Evolutionary conservation across 92 coral and sea anemone genomes (phyloP), one percentile per base, ranked within the genome.

Genomic region (Phenganax stokvisi): DNA sequence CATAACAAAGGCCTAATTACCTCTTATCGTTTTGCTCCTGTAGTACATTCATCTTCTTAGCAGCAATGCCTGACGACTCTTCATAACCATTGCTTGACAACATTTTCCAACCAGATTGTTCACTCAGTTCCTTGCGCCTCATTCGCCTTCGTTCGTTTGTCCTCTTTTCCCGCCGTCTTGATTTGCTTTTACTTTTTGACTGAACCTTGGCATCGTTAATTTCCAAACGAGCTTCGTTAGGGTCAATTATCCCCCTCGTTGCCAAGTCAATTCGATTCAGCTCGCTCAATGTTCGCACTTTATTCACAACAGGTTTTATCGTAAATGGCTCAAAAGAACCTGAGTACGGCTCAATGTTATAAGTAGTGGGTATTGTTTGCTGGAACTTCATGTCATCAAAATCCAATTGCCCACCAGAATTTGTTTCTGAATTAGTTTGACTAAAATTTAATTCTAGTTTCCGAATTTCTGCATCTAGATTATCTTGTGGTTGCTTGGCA

Each of bases 251-350:
- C 28, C 82, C 83, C 70, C 89, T 80, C 17, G 75, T 64, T 17
- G 77, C 71, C 44, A 88, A 75, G 52, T 92, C 92, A 52, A 85
- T 86, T 37, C 87, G 85, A 61, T 92, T 94, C 8, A 89, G 93
- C 81, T 94, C 98, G 63, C 90, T 88, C 15, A 94, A 83, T 0
- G 97, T 72, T 1, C 97, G 91, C 3, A 94, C 90, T 51, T 84
- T 87, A 52, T 76, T 89, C 30, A 81, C 79, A 10, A 74, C 87
- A 0, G 92, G 86, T 62, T 92, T 90, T 31, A 94, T 94, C 79
- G 76, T 87, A 81, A 94, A 94, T 3, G 98, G 98, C 13, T 58
- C 75, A 83, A 94, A 94, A 58, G 61, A 58, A 54, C 86, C 88
- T 11, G 87, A 80, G 29, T 55, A 54, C 4, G 28, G 29, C 17